phyloP scores from a whole-genome alignment of 2,113 vertebrate species.

The Herpetotheres cachinnans region DNA sequence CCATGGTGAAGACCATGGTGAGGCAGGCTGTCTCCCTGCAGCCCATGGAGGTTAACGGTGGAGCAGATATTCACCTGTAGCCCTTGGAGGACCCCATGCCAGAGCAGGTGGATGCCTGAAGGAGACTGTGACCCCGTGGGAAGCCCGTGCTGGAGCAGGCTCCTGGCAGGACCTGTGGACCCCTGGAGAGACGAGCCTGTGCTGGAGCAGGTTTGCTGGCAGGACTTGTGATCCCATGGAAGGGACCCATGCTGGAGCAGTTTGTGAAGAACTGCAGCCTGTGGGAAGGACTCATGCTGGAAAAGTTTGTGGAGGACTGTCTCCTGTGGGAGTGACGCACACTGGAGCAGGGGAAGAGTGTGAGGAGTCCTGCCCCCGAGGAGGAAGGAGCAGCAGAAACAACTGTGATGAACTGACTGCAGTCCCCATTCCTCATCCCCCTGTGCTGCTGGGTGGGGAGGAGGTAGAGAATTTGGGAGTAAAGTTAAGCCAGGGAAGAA shows the following conservation, averaged over 20 bases:
- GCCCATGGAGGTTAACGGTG: too few relatives aligned
- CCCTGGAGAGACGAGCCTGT: not conserved
- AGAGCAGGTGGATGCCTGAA: not conserved
- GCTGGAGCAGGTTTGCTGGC: not conserved
- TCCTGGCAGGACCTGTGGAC: not conserved
- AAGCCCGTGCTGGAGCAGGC: not conserved
- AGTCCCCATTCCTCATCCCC: not conserved
- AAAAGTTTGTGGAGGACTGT: too few relatives aligned
- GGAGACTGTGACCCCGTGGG: not conserved
- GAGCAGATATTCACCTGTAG: too few relatives aligned
- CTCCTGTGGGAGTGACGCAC: too few relatives aligned
- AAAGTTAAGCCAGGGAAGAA: not conserved
- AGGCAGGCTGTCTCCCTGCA: too few relatives aligned
- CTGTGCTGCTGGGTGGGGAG: rapidly evolving
- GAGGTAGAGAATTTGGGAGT: not conserved
- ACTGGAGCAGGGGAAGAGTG: not conserved
- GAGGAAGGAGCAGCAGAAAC: not conserved
- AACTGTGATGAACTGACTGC: not conserved
- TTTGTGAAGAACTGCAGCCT: too few relatives aligned
- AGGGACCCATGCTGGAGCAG: not conserved
- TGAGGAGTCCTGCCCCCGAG: not conserved
- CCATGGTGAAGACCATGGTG: too few relatives aligned
- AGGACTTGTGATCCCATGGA: not conserved
- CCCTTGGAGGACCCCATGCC: too few relatives aligned
- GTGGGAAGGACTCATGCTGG: too few relatives aligned